Percentiles rank a stretch among this genome's conserved stretches.
phyloP scores from a whole-genome alignment of 2,113 vertebrate species.

The Myiopsitta monachus region DNA sequence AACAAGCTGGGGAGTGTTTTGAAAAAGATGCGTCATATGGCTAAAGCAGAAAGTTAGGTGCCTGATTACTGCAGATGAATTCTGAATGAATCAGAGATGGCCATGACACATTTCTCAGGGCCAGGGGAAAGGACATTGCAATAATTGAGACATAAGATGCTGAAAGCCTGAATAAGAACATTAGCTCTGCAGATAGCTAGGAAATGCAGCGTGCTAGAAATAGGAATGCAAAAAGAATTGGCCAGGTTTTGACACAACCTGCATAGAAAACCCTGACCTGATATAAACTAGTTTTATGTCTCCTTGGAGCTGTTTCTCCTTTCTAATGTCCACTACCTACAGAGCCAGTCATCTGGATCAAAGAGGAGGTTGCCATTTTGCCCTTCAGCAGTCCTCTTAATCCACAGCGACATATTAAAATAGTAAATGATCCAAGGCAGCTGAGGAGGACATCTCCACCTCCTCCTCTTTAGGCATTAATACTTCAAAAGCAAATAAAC shows the following conservation, averaged over 20 bases:
- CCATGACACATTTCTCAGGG: background rate
- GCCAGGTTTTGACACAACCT: background rate
- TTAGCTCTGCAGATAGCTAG: background rate
- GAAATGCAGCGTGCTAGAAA: background rate
- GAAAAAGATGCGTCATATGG: background rate
- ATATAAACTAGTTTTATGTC: background rate
- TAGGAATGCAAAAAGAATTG: background rate
- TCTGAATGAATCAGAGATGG: background rate
- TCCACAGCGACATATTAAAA: background rate
- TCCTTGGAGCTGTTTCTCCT: background rate
- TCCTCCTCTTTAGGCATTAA: background rate
- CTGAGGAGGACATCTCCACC: background rate
- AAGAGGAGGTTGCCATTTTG: background rate
- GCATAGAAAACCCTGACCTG: background rate
- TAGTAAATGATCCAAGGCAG: background rate
- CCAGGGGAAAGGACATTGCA: background rate
- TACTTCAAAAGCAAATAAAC: constrained; percentile 47
- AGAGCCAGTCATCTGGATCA: background rate
- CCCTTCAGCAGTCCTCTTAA: constrained; percentile 13
- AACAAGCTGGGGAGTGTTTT: background rate
- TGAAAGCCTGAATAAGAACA: background rate
- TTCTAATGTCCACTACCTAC: background rate
- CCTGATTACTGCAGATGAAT: background rate
- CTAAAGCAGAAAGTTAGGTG: background rate
- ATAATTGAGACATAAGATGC: background rate